Conservation (phyloP, 2,113 vertebrate genomes). For the Propithecus coquereli region DNA sequence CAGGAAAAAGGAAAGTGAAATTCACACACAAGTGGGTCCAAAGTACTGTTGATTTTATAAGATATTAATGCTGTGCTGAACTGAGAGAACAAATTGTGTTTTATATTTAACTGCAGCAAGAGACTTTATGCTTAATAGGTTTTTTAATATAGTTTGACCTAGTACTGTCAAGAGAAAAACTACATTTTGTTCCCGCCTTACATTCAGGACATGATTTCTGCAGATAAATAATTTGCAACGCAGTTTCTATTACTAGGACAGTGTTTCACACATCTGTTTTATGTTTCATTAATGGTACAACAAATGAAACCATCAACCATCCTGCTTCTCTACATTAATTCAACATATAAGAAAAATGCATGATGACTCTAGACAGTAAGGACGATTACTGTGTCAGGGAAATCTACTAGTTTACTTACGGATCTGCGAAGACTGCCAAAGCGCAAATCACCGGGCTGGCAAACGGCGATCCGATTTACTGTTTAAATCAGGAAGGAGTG, state of each 20-base stretch:
- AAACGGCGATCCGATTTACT: constrained; percentile 51
- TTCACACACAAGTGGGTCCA: neutral
- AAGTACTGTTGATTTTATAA: constrained; percentile 21
- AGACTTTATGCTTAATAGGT: constrained; percentile 63
- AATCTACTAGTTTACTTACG: constrained; percentile 45
- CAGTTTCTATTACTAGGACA: constrained; percentile 67
- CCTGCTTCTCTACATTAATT: constrained; percentile 69
- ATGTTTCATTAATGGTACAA: constrained; percentile 73
- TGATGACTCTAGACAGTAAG: constrained; percentile 51
- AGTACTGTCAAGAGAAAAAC: constrained; percentile 62
- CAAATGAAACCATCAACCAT: constrained; percentile 77
- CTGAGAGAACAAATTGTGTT: constrained; percentile 52
- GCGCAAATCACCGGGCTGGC: constrained; percentile 47
- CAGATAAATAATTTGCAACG: constrained; percentile 69
- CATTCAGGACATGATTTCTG: constrained; percentile 62
- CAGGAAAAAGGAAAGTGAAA: constrained; percentile 33
- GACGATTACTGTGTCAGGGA: constrained; percentile 35
- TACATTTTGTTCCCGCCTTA: constrained; percentile 50
- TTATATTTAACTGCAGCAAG: constrained; percentile 56
- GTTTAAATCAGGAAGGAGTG: constrained; percentile 57
- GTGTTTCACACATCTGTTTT: constrained; percentile 75
- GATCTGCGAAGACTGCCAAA: constrained; percentile 60
- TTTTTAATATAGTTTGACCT: constrained; percentile 70
- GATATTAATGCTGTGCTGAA: neutral
- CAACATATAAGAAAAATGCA: constrained; percentile 31